phyloP scores from a whole-genome alignment of 2,888 invertebrate genomes.

The Agrypnus murinus region DNA sequence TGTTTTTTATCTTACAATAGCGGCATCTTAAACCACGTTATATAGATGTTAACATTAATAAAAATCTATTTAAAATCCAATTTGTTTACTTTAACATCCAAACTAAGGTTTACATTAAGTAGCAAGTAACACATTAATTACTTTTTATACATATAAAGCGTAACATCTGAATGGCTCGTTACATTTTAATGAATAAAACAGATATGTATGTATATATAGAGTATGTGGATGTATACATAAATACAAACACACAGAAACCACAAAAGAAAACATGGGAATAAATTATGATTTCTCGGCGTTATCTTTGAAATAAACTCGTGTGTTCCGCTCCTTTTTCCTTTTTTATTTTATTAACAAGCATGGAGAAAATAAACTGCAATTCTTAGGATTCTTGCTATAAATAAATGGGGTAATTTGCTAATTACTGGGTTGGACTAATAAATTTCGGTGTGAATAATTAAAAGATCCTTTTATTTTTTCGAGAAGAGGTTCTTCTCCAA shows the following conservation, averaged over 20 bases:
- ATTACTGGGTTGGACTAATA: slow-evolving; percentile 19
- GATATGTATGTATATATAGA: slow-evolving; percentile 15
- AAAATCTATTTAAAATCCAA: slow-evolving; percentile 30
- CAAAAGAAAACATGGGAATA: slow-evolving; percentile 32
- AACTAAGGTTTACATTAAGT: slow-evolving; percentile 35
- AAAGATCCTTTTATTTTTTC: slow-evolving; percentile 1
- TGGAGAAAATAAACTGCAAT: slow-evolving; percentile 29
- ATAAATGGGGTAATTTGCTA: slow-evolving; percentile 36
- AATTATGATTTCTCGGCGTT: slow-evolving; percentile 2
- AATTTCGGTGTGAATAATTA: slow-evolving; percentile 27
- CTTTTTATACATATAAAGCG: slow-evolving; percentile 40
- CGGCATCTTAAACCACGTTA: too few relatives aligned
- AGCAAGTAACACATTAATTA: slow-evolving; percentile 34
- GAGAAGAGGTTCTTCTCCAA: background rate
- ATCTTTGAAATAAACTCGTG: slow-evolving; percentile 15
- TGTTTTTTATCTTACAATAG: too few relatives aligned
- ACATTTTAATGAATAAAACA: slow-evolving; percentile 53
- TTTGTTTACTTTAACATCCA: slow-evolving; percentile 37
- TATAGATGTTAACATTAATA: background rate
- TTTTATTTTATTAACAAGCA: slow-evolving; percentile 25
- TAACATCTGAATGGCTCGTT: slow-evolving; percentile 52
- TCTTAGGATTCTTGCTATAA: slow-evolving; percentile 32
- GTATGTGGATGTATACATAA: too few relatives aligned
- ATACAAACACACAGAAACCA: too few relatives aligned
- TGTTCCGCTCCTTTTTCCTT: slow-evolving; percentile 26